Base-by-base conservation (phyloP, 2,888 invertebrate species). In the Eubasilissa splendida region DNA sequence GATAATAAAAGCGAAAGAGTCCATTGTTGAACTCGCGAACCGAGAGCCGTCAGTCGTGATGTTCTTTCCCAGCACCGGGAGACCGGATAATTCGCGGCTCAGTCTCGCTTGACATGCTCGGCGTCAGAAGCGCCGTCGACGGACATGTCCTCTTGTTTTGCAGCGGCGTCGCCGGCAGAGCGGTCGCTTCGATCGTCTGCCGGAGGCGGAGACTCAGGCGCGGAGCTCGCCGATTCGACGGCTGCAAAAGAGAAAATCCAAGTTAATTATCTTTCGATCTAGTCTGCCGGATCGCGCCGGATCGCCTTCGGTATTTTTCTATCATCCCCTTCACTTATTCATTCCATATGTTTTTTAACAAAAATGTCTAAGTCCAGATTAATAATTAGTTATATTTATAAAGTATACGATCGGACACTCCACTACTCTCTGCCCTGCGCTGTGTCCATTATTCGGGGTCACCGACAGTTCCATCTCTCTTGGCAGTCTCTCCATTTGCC, bases 201-300 rank as follows among this genome's bases (percentile, higher is more conserved):
- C 11, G 63, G 63, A 7, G 63, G 63, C 31, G 63, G 63, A 33
- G 63, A 63, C 33, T 53, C 68, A 2, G 63, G 63, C 22, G 63
- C 33, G 11, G 63, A 63, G 12, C 50, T 50, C 9, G n/a, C 7
- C 53, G 50, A 7, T 7, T 70, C 68, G 8, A 50, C 68, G 7
- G 68, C 68, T 52, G 52, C 22, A 12, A 22, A 52, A 53, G n/a
- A 14, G 14, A 68, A 42, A 52, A 68, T 68, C 3, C 12, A 22
- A 1, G 5, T 22, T 12, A 42, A 50, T 50, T 14, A n/a, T 63
- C 10, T 8, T 63, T 63, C 4, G n/a, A 31, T 68, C 50, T 68
- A 5, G 33, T 31, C 42, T 68, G 22, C 31, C 31, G 1, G 22
- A 22, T 60, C 5, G 7, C 31, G 31, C 22, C 60, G 14, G 14